phyloP scores from a whole-genome alignment of 2,113 vertebrate species.

The Bubo scandiacus region DNA sequence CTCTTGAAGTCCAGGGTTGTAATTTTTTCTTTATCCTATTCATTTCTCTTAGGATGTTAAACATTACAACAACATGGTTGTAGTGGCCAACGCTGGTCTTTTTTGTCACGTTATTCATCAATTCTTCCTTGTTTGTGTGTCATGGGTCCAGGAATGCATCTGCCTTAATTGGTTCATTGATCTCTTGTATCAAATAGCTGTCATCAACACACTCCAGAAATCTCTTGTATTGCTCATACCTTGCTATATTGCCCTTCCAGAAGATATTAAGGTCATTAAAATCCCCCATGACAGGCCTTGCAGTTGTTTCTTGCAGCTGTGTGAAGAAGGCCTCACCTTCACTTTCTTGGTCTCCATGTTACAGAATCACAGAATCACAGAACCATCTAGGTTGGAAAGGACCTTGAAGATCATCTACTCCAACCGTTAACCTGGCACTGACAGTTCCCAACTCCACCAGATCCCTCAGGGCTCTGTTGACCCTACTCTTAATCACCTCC shows the following conservation, averaged over 20 bases:
- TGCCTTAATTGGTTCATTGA: not conserved
- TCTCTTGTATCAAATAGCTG: not conserved
- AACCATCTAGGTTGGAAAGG: too few species aligned
- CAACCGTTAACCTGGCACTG: too few species aligned
- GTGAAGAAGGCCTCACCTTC: not conserved
- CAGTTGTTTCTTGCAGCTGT: not conserved
- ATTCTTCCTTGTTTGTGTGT: not conserved
- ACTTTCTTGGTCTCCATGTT: not conserved
- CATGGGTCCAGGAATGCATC: not conserved
- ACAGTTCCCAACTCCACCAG: too few species aligned
- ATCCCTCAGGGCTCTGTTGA: too few species aligned
- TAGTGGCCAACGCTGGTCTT: not conserved
- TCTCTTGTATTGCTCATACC: not conserved
- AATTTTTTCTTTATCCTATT: not conserved
- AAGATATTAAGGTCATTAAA: not conserved
- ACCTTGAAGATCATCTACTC: too few species aligned
- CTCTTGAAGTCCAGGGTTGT: not conserved
- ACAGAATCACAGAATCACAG: too few species aligned
- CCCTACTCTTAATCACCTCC: too few species aligned
- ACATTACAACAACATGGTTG: not conserved
- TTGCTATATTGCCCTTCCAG: not conserved
- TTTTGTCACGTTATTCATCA: not conserved
- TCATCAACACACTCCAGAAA: not conserved
- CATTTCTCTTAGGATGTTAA: not conserved
- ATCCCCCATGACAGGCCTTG: not conserved